These are phyloP conservation scores for Drosophila trichaetosa DNA, from an alignment of 2,888 invertebrate genomes.

Conservation along the genomic window DNA sequence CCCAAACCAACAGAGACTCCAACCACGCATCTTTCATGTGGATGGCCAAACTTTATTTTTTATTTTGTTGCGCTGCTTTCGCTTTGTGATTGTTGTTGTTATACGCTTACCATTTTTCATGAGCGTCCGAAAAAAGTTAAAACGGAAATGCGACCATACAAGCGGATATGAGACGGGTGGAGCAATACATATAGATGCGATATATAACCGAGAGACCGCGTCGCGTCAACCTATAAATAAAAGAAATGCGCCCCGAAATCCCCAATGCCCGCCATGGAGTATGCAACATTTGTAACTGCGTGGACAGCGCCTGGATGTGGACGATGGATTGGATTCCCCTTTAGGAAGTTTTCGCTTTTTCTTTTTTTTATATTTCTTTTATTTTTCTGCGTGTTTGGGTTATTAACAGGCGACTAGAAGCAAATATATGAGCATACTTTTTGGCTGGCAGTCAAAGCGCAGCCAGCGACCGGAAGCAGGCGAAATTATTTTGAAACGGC, in stretches of 20 bases:
- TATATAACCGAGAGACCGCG: conserved; percentile 63
- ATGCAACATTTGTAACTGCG: conserved; percentile 62
- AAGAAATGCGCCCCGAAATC: conserved; percentile 58
- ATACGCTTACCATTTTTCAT: conserved; percentile 56
- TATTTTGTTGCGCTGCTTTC: background rate
- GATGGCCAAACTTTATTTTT: conserved; percentile 31
- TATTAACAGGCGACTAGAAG: conserved; percentile 63
- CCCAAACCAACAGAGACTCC: conserved; percentile 23
- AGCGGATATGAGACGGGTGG: conserved; percentile 71
- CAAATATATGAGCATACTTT: conserved; percentile 70
- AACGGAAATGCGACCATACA: conserved; percentile 81
- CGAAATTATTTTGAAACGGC: conserved; percentile 78
- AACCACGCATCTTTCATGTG: conserved; percentile 28
- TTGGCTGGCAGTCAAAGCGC: conserved; percentile 66
- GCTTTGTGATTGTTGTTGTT: conserved; percentile 14
- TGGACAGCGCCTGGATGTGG: conserved; percentile 28
- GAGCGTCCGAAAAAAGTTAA: conserved; percentile 64
- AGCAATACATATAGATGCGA: conserved; percentile 54
- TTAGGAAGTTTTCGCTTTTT: conserved; percentile 18
- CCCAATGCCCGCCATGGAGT: conserved; percentile 47
- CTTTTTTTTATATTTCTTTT: background rate
- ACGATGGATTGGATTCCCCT: conserved; percentile 33
- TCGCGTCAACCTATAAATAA: conserved; percentile 72
- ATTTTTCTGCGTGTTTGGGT: conserved; percentile 46
- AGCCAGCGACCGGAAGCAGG: conserved; percentile 68